phyloP scores from a whole-genome alignment of 2,113 vertebrate species.

The Aspidoscelis tigris region DNA sequence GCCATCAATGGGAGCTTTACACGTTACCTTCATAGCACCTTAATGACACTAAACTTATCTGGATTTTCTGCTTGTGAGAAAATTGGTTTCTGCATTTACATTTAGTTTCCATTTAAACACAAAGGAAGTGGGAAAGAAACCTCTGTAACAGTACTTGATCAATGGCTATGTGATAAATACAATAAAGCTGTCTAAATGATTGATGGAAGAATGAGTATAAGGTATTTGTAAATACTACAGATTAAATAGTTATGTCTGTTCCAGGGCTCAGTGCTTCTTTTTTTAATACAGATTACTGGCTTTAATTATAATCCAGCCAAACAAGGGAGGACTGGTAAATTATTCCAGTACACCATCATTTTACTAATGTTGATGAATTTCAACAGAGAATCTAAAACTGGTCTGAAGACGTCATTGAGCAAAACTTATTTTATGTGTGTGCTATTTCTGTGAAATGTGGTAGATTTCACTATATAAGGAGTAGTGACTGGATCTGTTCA shows the following conservation, averaged over 20 bases:
- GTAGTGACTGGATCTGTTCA: constrained; percentile 25
- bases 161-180: background rate
- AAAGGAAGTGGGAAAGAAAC: background rate
- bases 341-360: constrained; percentile 1
- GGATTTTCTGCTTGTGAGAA: too few relatives aligned
- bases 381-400: background rate
- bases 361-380: constrained; percentile 27
- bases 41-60: too few relatives aligned
- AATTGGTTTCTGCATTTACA: background rate
- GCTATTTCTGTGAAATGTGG: background rate
- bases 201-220: too few relatives aligned
- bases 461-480: background rate
- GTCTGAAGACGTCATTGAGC: background rate
- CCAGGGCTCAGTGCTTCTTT: constrained; percentile 1
- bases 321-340: background rate
- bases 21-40: too few relatives aligned
- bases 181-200: background rate
- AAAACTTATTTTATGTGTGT: constrained; percentile 8
- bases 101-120: background rate
- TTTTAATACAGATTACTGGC: too few relatives aligned
- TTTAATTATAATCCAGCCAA: background rate
- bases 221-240: too few relatives aligned
- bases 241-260: too few relatives aligned
- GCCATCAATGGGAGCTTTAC: too few relatives aligned
- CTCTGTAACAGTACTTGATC: background rate